phyloP scores from a whole-genome alignment of 2,113 vertebrate genomes.

The Anolis sagrei region DNA sequence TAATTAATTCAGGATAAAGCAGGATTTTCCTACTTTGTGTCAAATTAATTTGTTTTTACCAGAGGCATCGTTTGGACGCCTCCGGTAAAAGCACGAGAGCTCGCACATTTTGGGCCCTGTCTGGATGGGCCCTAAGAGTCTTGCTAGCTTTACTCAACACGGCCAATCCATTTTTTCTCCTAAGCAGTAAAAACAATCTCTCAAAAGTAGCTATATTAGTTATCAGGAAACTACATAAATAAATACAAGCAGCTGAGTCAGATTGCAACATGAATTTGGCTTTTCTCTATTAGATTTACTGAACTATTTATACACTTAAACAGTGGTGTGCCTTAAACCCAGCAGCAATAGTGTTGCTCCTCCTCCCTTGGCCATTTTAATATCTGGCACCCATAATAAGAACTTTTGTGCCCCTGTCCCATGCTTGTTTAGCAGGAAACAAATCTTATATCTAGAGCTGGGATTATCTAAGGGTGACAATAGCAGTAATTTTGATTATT shows the following conservation, averaged over 20 bases:
- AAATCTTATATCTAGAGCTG: not conserved
- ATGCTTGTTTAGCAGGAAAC: not conserved
- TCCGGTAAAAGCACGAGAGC: too few relatives aligned
- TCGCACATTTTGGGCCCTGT: too few relatives aligned
- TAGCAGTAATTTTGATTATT: not conserved
- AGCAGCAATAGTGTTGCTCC: not conserved
- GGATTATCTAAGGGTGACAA: not conserved
- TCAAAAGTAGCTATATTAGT: not conserved
- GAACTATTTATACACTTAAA: constrained; percentile 5
- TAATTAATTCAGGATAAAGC: too few relatives aligned
- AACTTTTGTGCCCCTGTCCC: not conserved
- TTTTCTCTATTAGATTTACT: constrained; percentile 2
- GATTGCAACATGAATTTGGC: not conserved
- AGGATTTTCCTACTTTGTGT: too few relatives aligned
- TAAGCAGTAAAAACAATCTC: not conserved
- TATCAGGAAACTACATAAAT: not conserved
- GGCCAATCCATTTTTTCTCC: not conserved
- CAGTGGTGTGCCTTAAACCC: not conserved
- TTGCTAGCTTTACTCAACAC: too few relatives aligned
- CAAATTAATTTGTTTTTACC: too few relatives aligned
- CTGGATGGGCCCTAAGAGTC: too few relatives aligned
- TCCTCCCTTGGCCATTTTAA: not conserved
- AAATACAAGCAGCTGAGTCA: not conserved
- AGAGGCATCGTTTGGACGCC: too few relatives aligned
- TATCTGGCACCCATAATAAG: not conserved